Conservation (phyloP, 2,888 invertebrate genomes). For the Stegana nigrithorax region DNA sequence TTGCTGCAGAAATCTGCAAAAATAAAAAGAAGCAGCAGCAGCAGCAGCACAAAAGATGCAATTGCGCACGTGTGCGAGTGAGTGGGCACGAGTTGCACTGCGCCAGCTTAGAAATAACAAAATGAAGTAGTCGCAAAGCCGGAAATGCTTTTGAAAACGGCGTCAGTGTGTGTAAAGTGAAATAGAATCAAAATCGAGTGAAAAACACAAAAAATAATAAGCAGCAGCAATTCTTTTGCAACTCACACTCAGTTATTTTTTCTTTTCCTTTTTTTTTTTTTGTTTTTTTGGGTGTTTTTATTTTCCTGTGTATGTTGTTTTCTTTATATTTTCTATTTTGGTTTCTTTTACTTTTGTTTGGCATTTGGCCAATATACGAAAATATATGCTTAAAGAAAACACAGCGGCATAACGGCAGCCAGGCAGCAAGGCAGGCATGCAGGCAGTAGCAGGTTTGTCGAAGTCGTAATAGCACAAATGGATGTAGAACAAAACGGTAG, state of each 20-base stretch:
- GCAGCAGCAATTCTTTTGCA: too few relatives aligned
- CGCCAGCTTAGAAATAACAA: not conserved
- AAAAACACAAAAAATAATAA: not conserved
- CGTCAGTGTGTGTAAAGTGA: conserved; percentile 10
- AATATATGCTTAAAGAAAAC: not conserved
- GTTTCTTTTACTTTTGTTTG: not conserved
- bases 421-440: not conserved
- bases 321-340: not conserved
- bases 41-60: not conserved
- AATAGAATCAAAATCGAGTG: not conserved
- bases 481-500: not conserved
- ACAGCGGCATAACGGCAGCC: too few relatives aligned
- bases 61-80: not conserved
- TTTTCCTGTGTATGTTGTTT: too few relatives aligned
- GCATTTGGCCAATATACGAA: conserved; percentile 8
- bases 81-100: not conserved
- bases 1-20: conserved; percentile 2
- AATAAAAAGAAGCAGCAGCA: not conserved
- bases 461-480: not conserved
- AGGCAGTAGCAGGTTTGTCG: not conserved
- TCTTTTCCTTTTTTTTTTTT: too few relatives aligned
- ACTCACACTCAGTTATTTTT: too few relatives aligned
- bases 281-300: too few relatives aligned
- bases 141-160: conserved; percentile 9
- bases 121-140: not conserved